phyloP scores from a whole-genome alignment of 2,888 invertebrate genomes.

The Thera obeliscata region DNA sequence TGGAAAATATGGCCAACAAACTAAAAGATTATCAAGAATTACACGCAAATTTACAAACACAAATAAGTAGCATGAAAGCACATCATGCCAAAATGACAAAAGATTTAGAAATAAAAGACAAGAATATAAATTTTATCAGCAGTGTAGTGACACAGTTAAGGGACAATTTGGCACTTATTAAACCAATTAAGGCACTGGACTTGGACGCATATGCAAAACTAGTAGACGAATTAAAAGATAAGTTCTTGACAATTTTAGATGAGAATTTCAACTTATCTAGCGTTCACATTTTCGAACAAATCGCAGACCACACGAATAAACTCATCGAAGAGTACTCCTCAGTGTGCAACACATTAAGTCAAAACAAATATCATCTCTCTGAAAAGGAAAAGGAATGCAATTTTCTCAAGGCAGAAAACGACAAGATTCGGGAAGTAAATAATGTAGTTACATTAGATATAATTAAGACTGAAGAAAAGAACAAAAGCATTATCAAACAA shows the following conservation, averaged over 20 bases:
- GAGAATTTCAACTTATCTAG: slow-evolving; percentile 57
- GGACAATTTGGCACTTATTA: slow-evolving; percentile 51
- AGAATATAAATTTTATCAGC: slow-evolving; percentile 47
- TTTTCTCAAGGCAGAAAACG: slow-evolving; percentile 63
- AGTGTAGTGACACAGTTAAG: slow-evolving; percentile 53
- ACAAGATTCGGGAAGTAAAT: slow-evolving; percentile 66
- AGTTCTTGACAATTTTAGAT: slow-evolving; percentile 61
- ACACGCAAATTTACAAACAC: slow-evolving; percentile 51
- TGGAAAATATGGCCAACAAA: slow-evolving; percentile 70
- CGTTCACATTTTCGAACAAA: slow-evolving; percentile 54
- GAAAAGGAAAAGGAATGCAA: slow-evolving; percentile 65
- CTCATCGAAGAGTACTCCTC: slow-evolving; percentile 53
- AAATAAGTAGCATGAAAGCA: slow-evolving; percentile 48
- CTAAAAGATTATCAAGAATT: slow-evolving; percentile 64
- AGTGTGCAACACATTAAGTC: slow-evolving; percentile 55
- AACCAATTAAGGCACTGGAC: slow-evolving; percentile 36
- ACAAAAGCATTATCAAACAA: slow-evolving; percentile 53
- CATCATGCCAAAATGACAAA: slow-evolving; percentile 52
- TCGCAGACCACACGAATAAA: slow-evolving; percentile 50
- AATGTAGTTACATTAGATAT: slow-evolving; percentile 71
- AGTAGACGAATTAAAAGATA: slow-evolving; percentile 57
- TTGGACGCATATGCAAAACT: slow-evolving; percentile 44
- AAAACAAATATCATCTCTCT: slow-evolving; percentile 57
- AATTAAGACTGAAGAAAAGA: slow-evolving; percentile 61
- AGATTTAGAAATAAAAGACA: slow-evolving; percentile 56